Base-by-base conservation (phyloP, 30 jellyfish, hydroid and myxozoan species). In the Pelagia noctiluca region DNA sequence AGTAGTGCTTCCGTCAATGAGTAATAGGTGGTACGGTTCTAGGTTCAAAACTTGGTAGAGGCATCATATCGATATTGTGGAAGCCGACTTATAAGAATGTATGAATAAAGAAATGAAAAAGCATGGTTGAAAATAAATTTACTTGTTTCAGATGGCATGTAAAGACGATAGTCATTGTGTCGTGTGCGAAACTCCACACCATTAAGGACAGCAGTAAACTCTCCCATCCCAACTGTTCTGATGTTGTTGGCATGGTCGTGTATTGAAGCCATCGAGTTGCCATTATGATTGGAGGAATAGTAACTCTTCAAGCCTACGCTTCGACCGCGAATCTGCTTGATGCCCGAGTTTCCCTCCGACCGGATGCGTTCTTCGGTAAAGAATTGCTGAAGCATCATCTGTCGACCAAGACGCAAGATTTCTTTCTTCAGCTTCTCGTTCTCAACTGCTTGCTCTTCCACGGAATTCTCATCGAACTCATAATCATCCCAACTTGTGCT, bases 141-240 rank as follows among this genome's bases (percentile, higher is more conserved):
- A 52, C 68, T 52, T 52, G 68, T 52, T 52, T 30, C 21, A 19
- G 16, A 30, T 52, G 68, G 95, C 96, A 83, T 94, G 80, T 89
- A 78, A 13, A 94, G 95, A 29, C 97, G 91, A 60, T 88, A 94
- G 53, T 94, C 99, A 71, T 94, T 94, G 63, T 94, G 99, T 0
- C 97, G 66, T 33, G 99, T 94, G 32, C 94, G 90, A 86, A 94
- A 94, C 52, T 94, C 99, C 48, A 94, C 96, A 11, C 99, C 99
- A 46, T 94, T 94, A 10, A 94, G 68, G 4, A 94, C 99, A 19
- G 89, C 99, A 1, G 60, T 91, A 46, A 94, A 88, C 67, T 94
- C 99, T 1, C 99, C 99, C 96, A 93, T 82, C 29, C 98, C 98
- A 4, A 92, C 96, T 10, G 98, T 92, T 23, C 98, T 69, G 37